Evolutionary conservation across 2,113 vertebrate species (phyloP), one percentile per base, ranked within the genome.

Genomic region (Hippocampus comes): DNA sequence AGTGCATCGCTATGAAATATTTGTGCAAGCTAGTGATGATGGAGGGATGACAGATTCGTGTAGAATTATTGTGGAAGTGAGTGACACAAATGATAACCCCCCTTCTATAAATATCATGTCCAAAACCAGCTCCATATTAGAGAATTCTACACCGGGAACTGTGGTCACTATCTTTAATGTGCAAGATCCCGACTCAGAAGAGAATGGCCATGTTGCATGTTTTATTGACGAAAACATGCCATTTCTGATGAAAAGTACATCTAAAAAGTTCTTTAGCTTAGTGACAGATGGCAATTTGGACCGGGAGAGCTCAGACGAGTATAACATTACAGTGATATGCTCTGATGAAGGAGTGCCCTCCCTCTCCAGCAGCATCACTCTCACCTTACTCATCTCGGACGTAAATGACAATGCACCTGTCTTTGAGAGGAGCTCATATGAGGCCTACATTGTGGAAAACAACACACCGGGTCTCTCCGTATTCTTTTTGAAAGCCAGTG

Each of bases 1-100:
- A 20, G 18, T 72, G 1, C 61, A 70, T 7, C 56, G 75, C 0
- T 77, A 79, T 77, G 74, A 84, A 75, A 79, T 84, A 70, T 67
- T 81, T 4, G 69, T 84, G 2, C 74, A 92, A 57, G 93, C 92
- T 0, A 90, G 55, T 51, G 93, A 94, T 23, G 88, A 89, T 0
- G 92, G 93, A 0, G 89, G 91, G 0, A 72, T 93, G 0, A 67
- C 74, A 0, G 81, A 88, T 1, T 92, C 89, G 0, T 91, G 92
- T 71, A 81, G 91, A 0, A 79, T 94, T 17, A 78, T 89, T 55
- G 88, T 91, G 21, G 91, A 93, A 59, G 78, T 93, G 10, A 71
- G 83, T 0, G 92, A 94, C 75, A 87, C 87, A 0, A 94, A 93
- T 69, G 92, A 94, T 59, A 94, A 91, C 70, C 61, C 67, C 0